These are phyloP conservation scores for Jordanella pulchra DNA, from an alignment of 2,797 vertebrate species.

Conservation along the genomic window DNA sequence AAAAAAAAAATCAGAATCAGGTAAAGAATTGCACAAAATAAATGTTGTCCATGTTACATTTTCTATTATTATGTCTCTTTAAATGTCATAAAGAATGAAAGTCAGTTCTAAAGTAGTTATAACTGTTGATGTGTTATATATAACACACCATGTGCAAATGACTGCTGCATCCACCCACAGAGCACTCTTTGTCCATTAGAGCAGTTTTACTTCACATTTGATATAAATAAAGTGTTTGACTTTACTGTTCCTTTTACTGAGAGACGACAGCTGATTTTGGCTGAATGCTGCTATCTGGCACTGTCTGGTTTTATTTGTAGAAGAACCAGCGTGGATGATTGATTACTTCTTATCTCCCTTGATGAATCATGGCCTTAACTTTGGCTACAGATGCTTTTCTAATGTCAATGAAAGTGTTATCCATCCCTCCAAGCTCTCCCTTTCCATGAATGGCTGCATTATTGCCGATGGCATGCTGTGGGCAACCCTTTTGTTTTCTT, in stretches of 20 bases:
- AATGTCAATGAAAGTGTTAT: slow-evolving; percentile 69
- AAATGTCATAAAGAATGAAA: neutral
- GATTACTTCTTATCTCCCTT: slow-evolving; percentile 67
- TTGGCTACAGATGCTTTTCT: slow-evolving; percentile 57
- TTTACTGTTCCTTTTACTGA: slow-evolving; percentile 31
- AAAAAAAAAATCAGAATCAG: no score
- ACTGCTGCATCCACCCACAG: neutral
- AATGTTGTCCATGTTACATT: no score
- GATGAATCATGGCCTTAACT: slow-evolving; percentile 57
- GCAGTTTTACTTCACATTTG: slow-evolving; percentile 28
- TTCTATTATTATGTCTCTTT: neutral
- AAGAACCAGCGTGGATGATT: slow-evolving; percentile 53
- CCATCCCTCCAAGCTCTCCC: slow-evolving; percentile 38
- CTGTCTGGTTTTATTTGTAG: slow-evolving; percentile 50
- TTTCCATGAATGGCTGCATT: slow-evolving; percentile 60
- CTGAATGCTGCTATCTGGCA: slow-evolving; percentile 29
- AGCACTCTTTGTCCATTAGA: slow-evolving; percentile 11
- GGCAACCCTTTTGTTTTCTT: slow-evolving; percentile 57
- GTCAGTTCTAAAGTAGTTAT: neutral
- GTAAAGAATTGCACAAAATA: no score
- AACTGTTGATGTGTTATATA: neutral
- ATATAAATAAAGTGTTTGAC: slow-evolving; percentile 41
- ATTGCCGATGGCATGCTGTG: slow-evolving; percentile 48
- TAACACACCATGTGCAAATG: neutral
- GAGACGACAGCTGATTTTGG: slow-evolving; percentile 50